Percentiles rank a stretch among this genome's conserved stretches.
Conservation (phyloP, 2,113 vertebrate species). For the Micromys minutus region DNA sequence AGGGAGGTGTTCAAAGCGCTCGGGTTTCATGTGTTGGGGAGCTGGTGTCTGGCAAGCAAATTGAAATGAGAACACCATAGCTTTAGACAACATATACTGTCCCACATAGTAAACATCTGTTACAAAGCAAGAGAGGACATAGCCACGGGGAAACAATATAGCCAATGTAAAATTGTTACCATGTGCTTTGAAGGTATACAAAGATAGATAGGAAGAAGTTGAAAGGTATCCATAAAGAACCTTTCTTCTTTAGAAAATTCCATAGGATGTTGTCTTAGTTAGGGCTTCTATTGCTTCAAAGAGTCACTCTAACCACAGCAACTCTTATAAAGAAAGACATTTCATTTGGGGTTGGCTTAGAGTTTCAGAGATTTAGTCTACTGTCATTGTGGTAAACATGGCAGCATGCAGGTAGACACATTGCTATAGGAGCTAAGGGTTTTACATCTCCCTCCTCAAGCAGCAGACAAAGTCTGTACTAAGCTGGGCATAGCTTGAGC, state of each 20-base stretch:
- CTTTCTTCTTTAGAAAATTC: not conserved
- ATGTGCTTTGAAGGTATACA: not conserved
- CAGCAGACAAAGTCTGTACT: not conserved
- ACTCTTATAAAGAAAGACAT: not conserved
- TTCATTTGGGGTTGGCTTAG: not conserved
- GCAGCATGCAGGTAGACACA: not conserved
- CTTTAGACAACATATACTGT: constrained; percentile 52
- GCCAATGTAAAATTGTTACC: constrained; percentile 3
- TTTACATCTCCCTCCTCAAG: not conserved
- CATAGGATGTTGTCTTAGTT: not conserved
- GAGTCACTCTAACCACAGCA: not conserved
- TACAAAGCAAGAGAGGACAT: not conserved
- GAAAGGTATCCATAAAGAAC: not conserved
- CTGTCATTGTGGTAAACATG: not conserved
- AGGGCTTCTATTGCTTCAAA: not conserved
- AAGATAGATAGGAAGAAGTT: not conserved
- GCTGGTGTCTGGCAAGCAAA: constrained; percentile 62
- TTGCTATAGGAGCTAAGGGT: not conserved
- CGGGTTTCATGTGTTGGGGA: not conserved
- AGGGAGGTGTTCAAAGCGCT: not conserved
- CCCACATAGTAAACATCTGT: constrained; percentile 54
- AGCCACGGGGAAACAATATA: constrained; percentile 31
- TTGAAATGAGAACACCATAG: constrained; percentile 28
- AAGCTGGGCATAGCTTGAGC: not conserved
- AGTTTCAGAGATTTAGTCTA: not conserved